Evolutionary conservation across 1,140 invertebrate species (phyloP).

Genomic region (Eueides isabella): DNA sequence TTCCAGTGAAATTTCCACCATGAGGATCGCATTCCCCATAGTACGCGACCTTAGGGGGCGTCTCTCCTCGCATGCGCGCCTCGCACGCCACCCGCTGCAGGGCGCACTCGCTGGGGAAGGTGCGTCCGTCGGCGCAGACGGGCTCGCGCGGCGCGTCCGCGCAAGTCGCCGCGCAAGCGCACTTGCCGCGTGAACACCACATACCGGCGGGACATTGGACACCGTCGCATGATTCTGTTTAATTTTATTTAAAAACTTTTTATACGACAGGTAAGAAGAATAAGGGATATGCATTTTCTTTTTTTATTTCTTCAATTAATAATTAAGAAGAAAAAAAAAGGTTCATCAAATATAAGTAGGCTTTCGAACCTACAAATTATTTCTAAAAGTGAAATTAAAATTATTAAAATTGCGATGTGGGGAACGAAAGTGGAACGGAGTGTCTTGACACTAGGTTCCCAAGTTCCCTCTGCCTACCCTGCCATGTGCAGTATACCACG

Average conservation of each 20-base stretch:
- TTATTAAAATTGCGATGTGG: too few species aligned
- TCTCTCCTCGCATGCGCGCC: constrained; percentile 70
- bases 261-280: not conserved
- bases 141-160: constrained; percentile 80
- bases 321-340: too few species aligned
- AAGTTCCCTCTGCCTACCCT: too few species aligned
- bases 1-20: constrained; percentile 52
- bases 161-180: constrained; percentile 61
- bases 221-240: constrained; percentile 64
- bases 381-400: too few species aligned
- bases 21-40: constrained; percentile 90
- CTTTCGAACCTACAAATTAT: too few species aligned
- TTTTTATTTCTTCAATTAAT: too few species aligned
- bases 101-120: constrained; percentile 93
- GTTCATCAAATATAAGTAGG: too few species aligned
- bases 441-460: too few species aligned
- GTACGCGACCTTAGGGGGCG: constrained; percentile 86
- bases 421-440: too few species aligned
- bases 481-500: too few species aligned
- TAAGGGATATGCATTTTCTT: too few species aligned
- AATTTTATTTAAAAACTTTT: not conserved
- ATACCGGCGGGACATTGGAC: constrained; percentile 65
- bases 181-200: constrained; percentile 73
- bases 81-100: constrained; percentile 88
- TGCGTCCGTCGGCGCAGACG: constrained; percentile 92